A percentile compares a stretch with the other conserved stretches of the same genome.
These are phyloP conservation scores for Schlechtendalia chinensis DNA, from an alignment of 1,140 invertebrate species.

Conservation along the genomic window DNA sequence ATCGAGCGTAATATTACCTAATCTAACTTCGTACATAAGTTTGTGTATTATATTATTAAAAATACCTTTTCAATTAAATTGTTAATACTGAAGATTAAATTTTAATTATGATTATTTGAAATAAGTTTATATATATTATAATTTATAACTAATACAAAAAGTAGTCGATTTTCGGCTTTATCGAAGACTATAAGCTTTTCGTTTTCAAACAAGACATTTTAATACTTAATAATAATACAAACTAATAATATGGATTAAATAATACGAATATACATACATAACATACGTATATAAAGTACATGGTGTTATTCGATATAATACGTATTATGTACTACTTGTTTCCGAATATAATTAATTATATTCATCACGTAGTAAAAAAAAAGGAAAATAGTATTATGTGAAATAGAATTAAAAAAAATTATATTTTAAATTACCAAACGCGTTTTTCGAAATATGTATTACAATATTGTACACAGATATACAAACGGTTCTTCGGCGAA, in stretches of 20 bases:
- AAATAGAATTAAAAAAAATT: too few species aligned
- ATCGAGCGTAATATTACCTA: too few species aligned
- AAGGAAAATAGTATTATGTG: background rate
- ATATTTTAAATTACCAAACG: too few species aligned
- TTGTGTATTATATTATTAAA: background rate
- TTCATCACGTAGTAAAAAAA: conserved; percentile 24
- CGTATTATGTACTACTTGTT: background rate
- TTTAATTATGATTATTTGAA: background rate
- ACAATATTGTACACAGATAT: too few species aligned
- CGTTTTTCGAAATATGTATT: too few species aligned
- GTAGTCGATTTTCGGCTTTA: background rate
- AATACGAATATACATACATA: background rate
- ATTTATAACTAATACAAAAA: too few species aligned
- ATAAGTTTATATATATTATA: too few species aligned
- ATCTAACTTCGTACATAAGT: background rate
- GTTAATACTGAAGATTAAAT: background rate
- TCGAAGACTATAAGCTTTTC: background rate
- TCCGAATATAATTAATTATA: background rate
- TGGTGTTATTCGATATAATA: too few species aligned
- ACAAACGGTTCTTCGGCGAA: too few species aligned
- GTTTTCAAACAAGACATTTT: background rate
- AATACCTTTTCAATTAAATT: conserved; percentile 8
- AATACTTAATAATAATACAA: background rate
- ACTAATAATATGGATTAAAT: background rate
- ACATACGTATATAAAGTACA: too few species aligned